Evolutionary conservation across 2,113 vertebrate species (phyloP), one percentile per base, ranked within the genome.

Genomic region (Hassar affinis): DNA sequence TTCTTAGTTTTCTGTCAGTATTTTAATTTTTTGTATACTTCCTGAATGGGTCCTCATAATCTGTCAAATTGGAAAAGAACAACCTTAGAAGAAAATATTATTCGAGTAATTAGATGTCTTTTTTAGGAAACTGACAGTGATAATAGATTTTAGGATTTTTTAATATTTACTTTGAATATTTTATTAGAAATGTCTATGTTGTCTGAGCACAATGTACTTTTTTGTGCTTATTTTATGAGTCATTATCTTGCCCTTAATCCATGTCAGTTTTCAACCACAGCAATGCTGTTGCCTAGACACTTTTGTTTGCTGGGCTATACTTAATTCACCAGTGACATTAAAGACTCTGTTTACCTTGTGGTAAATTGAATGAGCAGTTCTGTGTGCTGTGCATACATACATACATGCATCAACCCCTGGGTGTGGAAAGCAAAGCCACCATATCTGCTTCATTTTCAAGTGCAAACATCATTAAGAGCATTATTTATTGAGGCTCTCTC

Each of bases 391-490:
- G 83, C 72, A 25, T 68, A 71, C 45, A 76, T 54, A 33, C 72
- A 35, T 54, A 56, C n/a, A 79, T 78, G 79, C 85, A 76, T 80
- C 45, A 35, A 66, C 78, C 81, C 80, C 66, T 6, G 35, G 71
- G 78, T 59, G 42, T n/a, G 10, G 38, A 82, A 33, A 12, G 38
- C 57, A 62, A 61, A 84, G 42, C 22, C 51, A n/a, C 79, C 77
- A 80, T 75, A 82, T 86, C 57, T 82, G 85, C 80, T 56, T 79
- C 78, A 80, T 80, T 85, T 85, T 64, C 18, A 27, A 83, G 47
- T 77, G 52, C 61, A 87, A 87, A 87, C 84, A 85, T 87, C 84
- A 85, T 83, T 76, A 80, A 85, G 59, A 80, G 83, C 62, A 85
- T 87, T 83, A 75, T 87, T 85, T 81, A 87, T 79, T 80, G 68